phyloP scores from a whole-genome alignment of 2,113 vertebrate species.

The Cariama cristata region DNA sequence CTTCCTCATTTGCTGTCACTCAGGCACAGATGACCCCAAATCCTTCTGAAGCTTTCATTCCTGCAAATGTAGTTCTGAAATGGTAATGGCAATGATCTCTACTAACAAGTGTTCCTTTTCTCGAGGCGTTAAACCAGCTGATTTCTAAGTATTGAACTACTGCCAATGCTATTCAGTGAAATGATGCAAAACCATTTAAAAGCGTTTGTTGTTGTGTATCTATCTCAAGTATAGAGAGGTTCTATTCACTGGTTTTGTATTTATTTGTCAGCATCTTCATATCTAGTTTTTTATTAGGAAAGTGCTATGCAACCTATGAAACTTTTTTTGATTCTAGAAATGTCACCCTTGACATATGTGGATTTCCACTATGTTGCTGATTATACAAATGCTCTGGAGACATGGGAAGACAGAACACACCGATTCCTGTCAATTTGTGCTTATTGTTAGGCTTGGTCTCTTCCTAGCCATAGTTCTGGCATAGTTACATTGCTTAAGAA shows the following conservation, averaged over 20 bases:
- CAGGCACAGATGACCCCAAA: constrained; percentile 94
- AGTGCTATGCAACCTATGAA: not conserved
- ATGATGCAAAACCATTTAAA: not conserved
- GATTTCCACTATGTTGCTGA: not conserved
- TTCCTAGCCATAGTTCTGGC: not conserved
- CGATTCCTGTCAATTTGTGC: not conserved
- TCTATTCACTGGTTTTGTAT: not conserved
- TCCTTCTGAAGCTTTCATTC: constrained; percentile 93
- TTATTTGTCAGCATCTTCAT: not conserved
- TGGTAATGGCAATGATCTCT: constrained; percentile 78
- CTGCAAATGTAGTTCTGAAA: constrained; percentile 89
- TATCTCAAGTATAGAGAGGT: not conserved
- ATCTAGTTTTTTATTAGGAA: not conserved
- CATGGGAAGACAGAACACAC: not conserved
- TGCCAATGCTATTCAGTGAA: not conserved
- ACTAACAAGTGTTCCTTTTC: not conserved
- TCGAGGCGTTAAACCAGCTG: not conserved
- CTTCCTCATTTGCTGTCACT: constrained; percentile 90
- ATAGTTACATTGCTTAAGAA: not conserved
- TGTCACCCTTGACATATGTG: not conserved
- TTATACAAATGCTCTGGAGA: not conserved
- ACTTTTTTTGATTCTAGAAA: not conserved
- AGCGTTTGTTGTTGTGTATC: not conserved
- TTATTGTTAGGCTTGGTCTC: not conserved
- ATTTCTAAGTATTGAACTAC: not conserved